Conservation (phyloP, 2,797 vertebrate genomes). For the Haliaeetus vocifer region DNA sequence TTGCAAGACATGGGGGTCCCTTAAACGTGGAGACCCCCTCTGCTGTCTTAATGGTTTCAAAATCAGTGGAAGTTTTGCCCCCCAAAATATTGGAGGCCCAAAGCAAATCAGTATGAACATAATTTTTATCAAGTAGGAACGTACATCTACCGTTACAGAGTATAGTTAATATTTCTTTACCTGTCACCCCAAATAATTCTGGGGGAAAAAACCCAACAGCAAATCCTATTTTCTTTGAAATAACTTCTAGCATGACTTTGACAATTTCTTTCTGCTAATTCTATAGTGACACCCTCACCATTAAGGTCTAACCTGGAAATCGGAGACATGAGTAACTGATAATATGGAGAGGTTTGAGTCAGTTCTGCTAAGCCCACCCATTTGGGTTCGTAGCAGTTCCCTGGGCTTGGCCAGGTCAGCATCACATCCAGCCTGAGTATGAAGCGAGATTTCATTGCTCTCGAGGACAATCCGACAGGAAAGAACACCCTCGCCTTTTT, state of each 20-base stretch:
- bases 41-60: background rate
- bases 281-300: background rate
- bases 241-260: background rate
- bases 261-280: background rate
- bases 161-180: background rate
- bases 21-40: background rate
- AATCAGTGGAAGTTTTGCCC: background rate
- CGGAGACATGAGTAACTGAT: background rate
- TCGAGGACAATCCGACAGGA: background rate
- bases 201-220: rapidly evolving
- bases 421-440: background rate
- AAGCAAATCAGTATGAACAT: background rate
- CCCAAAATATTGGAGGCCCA: background rate
- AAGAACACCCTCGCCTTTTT: background rate
- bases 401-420: background rate
- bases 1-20: background rate
- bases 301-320: background rate
- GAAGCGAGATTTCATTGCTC: background rate
- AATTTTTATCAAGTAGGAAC: background rate
- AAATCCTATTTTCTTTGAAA: background rate
- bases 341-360: background rate
- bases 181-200: background rate
- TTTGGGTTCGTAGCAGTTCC: background rate
- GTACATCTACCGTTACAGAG: background rate
- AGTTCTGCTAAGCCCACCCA: background rate